These are phyloP conservation scores for Seriola rivoliana DNA, from an alignment of 2,113 vertebrate species.

Conservation along the genomic window DNA sequence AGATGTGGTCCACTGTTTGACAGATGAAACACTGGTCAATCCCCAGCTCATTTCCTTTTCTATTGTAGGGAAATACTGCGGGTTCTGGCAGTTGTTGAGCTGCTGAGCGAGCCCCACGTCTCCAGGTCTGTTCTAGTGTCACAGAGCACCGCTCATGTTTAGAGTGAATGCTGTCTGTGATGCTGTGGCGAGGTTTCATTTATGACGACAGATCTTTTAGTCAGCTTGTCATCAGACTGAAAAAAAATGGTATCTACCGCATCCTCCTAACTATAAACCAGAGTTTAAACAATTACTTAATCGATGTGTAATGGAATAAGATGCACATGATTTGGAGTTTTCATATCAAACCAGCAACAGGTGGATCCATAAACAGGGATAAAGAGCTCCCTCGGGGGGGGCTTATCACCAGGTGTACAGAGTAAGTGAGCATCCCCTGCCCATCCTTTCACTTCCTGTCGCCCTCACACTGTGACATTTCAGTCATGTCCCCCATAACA, in stretches of 20 bases:
- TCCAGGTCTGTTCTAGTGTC: conserved; percentile 41
- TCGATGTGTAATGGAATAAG: not conserved
- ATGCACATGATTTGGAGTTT: not conserved
- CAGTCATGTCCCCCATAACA: conserved; percentile 62
- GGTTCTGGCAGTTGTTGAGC: conserved; percentile 31
- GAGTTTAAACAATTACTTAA: not conserved
- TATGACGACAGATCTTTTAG: not conserved
- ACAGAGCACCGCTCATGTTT: not conserved
- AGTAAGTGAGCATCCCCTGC: conserved; percentile 29
- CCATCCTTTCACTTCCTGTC: conserved; percentile 32
- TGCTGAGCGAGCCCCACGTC: conserved; percentile 42
- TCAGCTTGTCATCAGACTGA: not conserved
- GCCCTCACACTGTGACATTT: conserved; percentile 66
- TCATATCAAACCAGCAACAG: conserved; percentile 32
- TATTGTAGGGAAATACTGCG: conserved; percentile 44
- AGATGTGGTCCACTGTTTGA: conserved; percentile 60
- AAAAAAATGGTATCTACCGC: not conserved
- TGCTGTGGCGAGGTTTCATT: not conserved
- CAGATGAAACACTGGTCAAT: conserved; percentile 56
- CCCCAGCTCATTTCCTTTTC: conserved; percentile 33
- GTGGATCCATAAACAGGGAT: conserved; percentile 21
- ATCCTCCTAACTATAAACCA: not conserved
- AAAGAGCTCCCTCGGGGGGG: conserved; percentile 17
- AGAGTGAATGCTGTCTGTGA: conserved; percentile 11
- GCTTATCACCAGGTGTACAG: conserved; percentile 50